Base-by-base conservation (phyloP, 2,113 vertebrate genomes). In the Campylomormyrus tamandua region DNA sequence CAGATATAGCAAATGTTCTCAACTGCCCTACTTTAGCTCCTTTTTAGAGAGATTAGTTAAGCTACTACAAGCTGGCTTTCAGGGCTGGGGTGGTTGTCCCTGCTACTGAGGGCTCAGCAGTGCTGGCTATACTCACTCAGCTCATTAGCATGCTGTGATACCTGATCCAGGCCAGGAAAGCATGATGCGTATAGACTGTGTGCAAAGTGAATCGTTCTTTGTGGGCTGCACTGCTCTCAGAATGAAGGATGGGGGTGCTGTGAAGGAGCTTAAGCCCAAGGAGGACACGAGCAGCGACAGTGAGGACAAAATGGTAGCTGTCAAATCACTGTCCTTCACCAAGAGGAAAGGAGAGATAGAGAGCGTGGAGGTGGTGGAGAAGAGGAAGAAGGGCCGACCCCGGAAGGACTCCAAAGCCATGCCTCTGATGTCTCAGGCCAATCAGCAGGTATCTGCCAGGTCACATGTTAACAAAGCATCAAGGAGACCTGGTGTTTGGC, bases 231-330 rank as follows among this genome's bases (percentile, higher is more conserved):
- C 52, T 45, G 17, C 70, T 56, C 53, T 0, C 70, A 98, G 98
- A 93, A 92, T 95, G 35, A 98, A 98, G 94, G 98, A 99, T 90
- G 90, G 94, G 90, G 96, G 95, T 52, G 90, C 94, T 52, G 92
- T 94, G 89, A 98, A 97, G 91, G 98, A 99, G 3, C 62, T 90
- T 9, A 97, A 97, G 77, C 89, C 92, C 31, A 97, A 96, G 93
- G 98, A 99, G 1, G 98, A 99, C 19, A 98, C 97, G 85, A 99
- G 98, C 95, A 99, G 98, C 87, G 98, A 99, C 95, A 99, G 98
- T 0, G 98, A 99, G 11, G 98, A 99, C 92, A 99, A 98, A 92
- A 95, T 97, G 90, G 96, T 96, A 21, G 90, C 94, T 91, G 93
- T 96, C 88, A 99, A 97, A 91, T 95, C 97, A 4, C 93, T 97